phyloP scores from a whole-genome alignment of 2,113 vertebrate genomes.

The Lasiurus cinereus region DNA sequence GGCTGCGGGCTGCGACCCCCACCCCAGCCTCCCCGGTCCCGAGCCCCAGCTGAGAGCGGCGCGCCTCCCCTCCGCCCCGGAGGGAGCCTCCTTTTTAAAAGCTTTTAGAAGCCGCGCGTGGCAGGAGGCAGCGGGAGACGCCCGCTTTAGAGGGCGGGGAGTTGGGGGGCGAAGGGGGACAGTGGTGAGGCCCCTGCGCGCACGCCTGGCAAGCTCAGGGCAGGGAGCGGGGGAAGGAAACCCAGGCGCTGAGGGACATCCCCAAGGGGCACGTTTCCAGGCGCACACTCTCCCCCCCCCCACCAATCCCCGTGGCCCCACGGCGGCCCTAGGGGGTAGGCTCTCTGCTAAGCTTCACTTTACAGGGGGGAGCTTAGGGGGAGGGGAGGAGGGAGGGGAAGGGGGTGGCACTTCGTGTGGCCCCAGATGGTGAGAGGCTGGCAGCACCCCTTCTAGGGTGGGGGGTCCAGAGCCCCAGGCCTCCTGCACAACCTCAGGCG shows the following conservation, averaged over 20 bases:
- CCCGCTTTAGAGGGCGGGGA: slow-evolving; percentile 12
- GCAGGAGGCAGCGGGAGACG: slow-evolving; percentile 49
- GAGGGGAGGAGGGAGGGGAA: neutral
- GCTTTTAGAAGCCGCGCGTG: slow-evolving; percentile 71
- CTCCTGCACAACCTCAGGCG: neutral
- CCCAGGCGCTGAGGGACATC: neutral
- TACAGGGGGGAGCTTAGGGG: neutral
- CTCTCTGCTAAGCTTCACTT: neutral
- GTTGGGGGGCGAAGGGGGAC: too few species aligned
- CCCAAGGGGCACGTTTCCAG: neutral
- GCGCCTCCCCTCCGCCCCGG: neutral
- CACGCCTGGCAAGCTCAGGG: neutral
- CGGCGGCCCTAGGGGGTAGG: neutral
- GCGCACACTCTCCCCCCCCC: neutral
- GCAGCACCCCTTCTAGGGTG: accelerated
- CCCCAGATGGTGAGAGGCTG: neutral
- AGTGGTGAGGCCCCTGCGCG: too few species aligned
- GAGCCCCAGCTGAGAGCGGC: too few species aligned
- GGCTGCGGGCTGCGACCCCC: neutral
- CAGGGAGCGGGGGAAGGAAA: neutral
- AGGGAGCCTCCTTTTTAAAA: slow-evolving; percentile 73
- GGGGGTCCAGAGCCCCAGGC: neutral
- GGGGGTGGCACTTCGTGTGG: neutral
- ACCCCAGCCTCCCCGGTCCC: accelerated
- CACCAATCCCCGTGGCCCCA: neutral